Conservation (phyloP, 2,797 vertebrate species). For the Onychomys leucogaster region DNA sequence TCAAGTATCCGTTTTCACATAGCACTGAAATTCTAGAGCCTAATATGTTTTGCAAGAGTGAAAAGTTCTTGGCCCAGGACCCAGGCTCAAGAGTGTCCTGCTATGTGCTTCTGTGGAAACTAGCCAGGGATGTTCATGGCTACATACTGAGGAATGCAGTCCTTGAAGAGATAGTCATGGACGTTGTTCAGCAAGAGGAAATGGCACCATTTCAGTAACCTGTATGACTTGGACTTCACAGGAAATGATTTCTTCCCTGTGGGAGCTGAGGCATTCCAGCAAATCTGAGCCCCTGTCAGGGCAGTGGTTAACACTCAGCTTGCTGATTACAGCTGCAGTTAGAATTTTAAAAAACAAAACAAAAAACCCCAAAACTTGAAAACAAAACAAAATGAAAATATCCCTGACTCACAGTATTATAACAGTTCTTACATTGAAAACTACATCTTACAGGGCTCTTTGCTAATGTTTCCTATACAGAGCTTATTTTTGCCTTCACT, state of each 20-base stretch:
- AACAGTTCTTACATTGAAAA: constrained; percentile 31
- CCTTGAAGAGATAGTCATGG: constrained; percentile 40
- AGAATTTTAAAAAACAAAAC: background rate
- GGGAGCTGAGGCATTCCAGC: constrained; percentile 67
- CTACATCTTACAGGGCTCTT: background rate
- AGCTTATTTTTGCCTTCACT: background rate
- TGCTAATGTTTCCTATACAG: background rate
- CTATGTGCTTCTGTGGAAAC: constrained; percentile 66
- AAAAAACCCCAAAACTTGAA: background rate
- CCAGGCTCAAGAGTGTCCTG: constrained; percentile 51
- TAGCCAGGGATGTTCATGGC: constrained; percentile 57
- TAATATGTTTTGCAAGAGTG: constrained; percentile 71
- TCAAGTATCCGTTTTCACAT: constrained; percentile 74
- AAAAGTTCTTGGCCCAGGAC: constrained; percentile 71
- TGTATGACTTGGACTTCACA: constrained; percentile 70
- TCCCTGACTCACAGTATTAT: background rate
- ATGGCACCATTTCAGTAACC: constrained; percentile 66
- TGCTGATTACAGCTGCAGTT: constrained; percentile 67
- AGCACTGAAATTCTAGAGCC: constrained; percentile 72
- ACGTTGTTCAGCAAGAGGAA: constrained; percentile 58
- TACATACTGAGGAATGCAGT: constrained; percentile 8
- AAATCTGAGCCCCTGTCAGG: constrained; percentile 57
- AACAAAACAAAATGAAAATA: background rate
- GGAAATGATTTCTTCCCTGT: constrained; percentile 78
- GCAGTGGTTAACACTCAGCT: background rate